A percentile compares a stretch with the other conserved stretches of the same genome.
Conservation (phyloP, 2,888 invertebrate species). For the Nephrotoma flavescens region DNA sequence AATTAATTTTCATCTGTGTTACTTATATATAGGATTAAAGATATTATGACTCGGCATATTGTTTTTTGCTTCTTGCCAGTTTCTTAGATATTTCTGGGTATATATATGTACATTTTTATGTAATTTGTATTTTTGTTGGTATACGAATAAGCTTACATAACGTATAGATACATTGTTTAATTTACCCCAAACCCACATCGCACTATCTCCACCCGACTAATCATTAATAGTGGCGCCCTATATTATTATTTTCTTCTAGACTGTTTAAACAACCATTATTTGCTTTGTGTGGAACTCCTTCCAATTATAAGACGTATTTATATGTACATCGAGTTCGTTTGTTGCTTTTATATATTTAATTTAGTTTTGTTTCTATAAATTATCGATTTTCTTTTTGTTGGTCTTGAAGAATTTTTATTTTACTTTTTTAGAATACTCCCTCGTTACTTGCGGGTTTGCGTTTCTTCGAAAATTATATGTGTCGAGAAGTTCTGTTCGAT, state of each 20-base stretch:
- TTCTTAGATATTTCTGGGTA: neutral
- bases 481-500: neutral
- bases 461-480: neutral
- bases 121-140: no score
- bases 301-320: neutral
- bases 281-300: neutral
- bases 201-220: neutral
- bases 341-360: neutral
- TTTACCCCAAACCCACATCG: neutral
- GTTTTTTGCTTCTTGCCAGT: neutral
- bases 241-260: neutral
- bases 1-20: neutral
- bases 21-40: neutral
- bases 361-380: neutral
- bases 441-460: neutral
- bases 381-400: neutral
- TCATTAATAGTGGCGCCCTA: neutral
- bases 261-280: neutral
- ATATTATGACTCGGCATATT: neutral
- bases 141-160: neutral
- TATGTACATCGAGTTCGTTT: neutral
- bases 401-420: neutral
- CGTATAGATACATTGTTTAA: neutral
- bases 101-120: neutral
- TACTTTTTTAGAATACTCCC: neutral